These are phyloP conservation scores for Eledone cirrhosa DNA, from an alignment of 2,888 invertebrate genomes.

Conservation along the genomic window DNA sequence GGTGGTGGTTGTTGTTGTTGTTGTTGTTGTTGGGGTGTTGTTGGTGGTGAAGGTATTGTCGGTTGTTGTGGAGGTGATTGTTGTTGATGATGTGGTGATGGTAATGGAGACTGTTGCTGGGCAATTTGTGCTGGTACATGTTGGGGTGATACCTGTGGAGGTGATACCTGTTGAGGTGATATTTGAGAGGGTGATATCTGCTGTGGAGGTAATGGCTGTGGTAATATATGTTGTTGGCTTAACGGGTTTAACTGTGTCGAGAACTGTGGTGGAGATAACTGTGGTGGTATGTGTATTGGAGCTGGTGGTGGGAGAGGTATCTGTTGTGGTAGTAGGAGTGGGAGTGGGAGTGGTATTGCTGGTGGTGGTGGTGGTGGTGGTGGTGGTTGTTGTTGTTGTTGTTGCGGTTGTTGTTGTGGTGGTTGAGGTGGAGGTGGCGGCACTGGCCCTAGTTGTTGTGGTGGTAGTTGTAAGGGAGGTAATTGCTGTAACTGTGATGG, in stretches of 20 bases:
- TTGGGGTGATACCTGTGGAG: no score
- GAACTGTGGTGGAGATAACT: background rate
- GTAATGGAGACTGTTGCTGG: no score
- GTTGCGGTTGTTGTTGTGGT: no score
- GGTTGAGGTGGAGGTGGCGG: background rate
- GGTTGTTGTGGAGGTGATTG: background rate
- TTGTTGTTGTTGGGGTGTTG: constrained; percentile 1
- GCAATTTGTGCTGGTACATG: no score
- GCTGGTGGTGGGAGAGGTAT: background rate
- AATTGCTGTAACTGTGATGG: background rate
- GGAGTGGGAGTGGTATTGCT: background rate
- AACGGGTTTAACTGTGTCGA: background rate
- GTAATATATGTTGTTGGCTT: no score
- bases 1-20: background rate
- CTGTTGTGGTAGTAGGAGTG: background rate
- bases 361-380: background rate
- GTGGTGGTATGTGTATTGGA: background rate
- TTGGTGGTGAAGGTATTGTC: background rate
- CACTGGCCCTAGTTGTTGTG: background rate
- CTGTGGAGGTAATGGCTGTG: no score
- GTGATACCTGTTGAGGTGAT: no score
- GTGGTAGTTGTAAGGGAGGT: constrained; percentile 8
- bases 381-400: background rate
- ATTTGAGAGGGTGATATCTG: no score
- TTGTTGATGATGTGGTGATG: background rate